phyloP scores from a whole-genome alignment of 2,113 vertebrate species.

The Notiomystis cincta region DNA sequence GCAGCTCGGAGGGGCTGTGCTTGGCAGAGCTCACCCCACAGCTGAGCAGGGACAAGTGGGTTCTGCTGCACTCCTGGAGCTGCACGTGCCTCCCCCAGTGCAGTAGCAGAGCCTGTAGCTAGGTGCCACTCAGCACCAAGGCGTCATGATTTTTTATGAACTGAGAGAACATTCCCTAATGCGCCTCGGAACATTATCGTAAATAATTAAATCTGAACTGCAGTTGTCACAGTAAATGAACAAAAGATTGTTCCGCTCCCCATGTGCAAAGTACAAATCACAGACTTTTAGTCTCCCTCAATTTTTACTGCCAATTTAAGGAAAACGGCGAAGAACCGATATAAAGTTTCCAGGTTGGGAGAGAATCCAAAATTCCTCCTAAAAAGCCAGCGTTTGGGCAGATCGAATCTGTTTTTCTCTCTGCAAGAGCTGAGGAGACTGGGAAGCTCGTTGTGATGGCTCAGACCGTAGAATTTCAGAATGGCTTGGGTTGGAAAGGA shows the following conservation, averaged over 20 bases:
- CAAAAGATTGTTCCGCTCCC: slow-evolving; percentile 56
- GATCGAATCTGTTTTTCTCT: background rate
- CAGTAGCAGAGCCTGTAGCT: background rate
- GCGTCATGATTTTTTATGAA: background rate
- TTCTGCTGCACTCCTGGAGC: background rate
- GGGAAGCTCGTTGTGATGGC: background rate
- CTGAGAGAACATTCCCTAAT: slow-evolving; percentile 23
- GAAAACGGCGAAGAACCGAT: background rate
- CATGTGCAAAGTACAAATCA: slow-evolving; percentile 47
- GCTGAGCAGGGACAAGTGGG: too few species aligned
- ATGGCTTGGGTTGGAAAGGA: background rate
- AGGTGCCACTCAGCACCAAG: slow-evolving; percentile 26
- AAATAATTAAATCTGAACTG: slow-evolving; percentile 60
- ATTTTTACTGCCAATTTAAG: slow-evolving; percentile 37
- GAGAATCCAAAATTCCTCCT: background rate
- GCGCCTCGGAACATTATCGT: slow-evolving; percentile 30
- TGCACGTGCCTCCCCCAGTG: background rate
- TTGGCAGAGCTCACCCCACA: rapidly evolving
- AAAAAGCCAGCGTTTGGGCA: background rate
- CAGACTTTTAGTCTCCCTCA: slow-evolving; percentile 29
- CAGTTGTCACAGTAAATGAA: slow-evolving; percentile 61
- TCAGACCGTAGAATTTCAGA: background rate
- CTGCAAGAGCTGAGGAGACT: background rate
- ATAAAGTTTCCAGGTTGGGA: background rate
- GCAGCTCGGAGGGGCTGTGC: background rate